A percentile compares a stretch with the other conserved stretches of the same genome.
Evolutionary conservation across 1,140 invertebrate genomes (phyloP).

Genomic region (Calephelis virginiensis): DNA sequence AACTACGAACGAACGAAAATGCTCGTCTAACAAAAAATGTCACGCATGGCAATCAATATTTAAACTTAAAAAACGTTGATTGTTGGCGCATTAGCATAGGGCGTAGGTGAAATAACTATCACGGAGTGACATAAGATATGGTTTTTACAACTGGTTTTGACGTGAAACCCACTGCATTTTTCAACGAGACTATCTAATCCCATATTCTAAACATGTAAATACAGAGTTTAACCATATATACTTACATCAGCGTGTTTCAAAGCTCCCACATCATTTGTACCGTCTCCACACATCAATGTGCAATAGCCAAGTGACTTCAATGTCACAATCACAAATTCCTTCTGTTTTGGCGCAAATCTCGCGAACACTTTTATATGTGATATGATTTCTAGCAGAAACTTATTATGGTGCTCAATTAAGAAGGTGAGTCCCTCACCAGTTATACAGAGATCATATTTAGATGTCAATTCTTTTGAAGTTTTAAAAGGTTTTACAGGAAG

Average conservation of each 20-base stretch:
- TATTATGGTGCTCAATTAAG: constrained; percentile 82
- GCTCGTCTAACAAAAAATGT: too few relatives aligned
- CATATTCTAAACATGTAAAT: too few relatives aligned
- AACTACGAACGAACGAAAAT: too few relatives aligned
- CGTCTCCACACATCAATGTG: constrained; percentile 99
- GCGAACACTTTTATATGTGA: constrained; percentile 95
- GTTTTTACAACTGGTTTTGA: too few relatives aligned
- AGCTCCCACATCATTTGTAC: constrained; percentile 99
- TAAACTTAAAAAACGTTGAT: too few relatives aligned
- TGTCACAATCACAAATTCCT: constrained; percentile 95
- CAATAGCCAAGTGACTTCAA: constrained; percentile 92
- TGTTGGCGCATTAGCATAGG: too few relatives aligned
- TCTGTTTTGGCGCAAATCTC: constrained; percentile 97
- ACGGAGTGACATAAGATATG: too few relatives aligned
- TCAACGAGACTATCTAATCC: too few relatives aligned
- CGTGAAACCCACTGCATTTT: too few relatives aligned
- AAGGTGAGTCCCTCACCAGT: constrained; percentile 94
- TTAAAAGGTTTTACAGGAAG: constrained; percentile 79
- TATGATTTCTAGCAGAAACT: constrained; percentile 86
- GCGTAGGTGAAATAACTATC: too few relatives aligned
- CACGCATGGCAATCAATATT: too few relatives aligned
- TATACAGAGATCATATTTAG: constrained; percentile 92
- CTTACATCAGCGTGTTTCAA: constrained; percentile 99
- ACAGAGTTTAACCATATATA: constrained; percentile 35
- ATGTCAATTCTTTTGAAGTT: constrained; percentile 79